Evolutionary conservation across 2,113 vertebrate species (phyloP).

Genomic region (Thamnophis sirtalis): DNA sequence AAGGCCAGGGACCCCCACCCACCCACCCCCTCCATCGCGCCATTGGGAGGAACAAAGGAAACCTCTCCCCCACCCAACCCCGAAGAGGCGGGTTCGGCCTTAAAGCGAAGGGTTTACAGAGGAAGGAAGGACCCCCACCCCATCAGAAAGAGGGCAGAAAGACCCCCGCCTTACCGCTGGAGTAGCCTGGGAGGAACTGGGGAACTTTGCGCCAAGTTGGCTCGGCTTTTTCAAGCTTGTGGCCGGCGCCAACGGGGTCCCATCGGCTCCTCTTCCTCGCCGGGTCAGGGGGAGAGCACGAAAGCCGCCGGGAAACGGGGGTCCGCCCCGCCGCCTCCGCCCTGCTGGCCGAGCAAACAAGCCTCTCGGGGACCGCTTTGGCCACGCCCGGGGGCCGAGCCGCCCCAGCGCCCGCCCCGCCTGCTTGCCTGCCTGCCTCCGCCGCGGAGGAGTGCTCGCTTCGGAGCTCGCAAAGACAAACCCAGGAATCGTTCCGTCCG

Average conservation of each 20-base stretch:
- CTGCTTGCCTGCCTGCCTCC: no score
- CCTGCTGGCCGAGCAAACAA: not conserved
- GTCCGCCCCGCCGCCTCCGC: not conserved
- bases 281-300: no score
- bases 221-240: not conserved
- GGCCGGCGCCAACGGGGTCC: not conserved
- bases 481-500: no score
- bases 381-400: not conserved
- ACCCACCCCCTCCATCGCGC: not conserved
- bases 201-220: not conserved
- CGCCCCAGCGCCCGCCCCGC: not conserved
- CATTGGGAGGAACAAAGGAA: not conserved
- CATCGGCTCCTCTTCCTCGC: not conserved
- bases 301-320: not conserved
- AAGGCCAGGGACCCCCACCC: no score
- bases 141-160: not conserved
- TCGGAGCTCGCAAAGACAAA: no score
- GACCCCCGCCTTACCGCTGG: not conserved
- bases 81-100: not conserved
- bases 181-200: not conserved
- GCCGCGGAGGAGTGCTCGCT: not conserved
- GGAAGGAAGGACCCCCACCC: not conserved
- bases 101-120: not conserved
- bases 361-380: not conserved
- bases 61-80: fast-evolving